Evolutionary conservation across 2,797 vertebrate species (phyloP).

Genomic region (Peromyscus melanophrys): DNA sequence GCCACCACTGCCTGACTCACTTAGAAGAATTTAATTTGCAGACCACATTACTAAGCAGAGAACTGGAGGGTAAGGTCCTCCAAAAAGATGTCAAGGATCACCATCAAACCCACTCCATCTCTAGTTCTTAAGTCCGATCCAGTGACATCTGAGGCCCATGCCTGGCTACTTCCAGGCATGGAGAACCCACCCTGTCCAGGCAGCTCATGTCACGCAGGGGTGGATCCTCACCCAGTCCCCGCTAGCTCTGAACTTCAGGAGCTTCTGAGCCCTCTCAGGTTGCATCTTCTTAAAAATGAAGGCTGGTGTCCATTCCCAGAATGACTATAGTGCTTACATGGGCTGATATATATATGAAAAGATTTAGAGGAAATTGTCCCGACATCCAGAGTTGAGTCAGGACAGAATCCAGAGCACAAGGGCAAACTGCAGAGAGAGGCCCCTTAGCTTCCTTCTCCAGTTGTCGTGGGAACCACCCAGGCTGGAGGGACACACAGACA

Average conservation of each 20-base stretch:
- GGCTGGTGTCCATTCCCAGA: neutral
- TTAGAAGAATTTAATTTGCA: neutral
- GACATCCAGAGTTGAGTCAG: neutral
- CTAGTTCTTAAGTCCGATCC: neutral
- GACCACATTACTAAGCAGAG: neutral
- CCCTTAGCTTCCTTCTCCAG: neutral
- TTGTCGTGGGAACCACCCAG: neutral
- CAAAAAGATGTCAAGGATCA: neutral
- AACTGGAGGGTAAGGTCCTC: neutral
- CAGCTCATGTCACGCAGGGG: neutral
- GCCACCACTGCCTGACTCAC: too few species aligned
- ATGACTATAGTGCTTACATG: neutral
- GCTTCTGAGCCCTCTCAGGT: neutral
- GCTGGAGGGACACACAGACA: neutral
- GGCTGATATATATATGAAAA: neutral
- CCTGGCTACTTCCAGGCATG: neutral
- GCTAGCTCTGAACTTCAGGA: neutral
- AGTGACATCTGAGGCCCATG: neutral
- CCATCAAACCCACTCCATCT: neutral
- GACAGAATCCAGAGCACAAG: neutral
- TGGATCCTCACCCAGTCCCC: too few species aligned
- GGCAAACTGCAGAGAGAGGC: neutral
- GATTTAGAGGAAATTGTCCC: neutral
- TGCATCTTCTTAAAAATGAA: neutral
- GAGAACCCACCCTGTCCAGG: neutral